A percentile compares a stretch with the other conserved stretches of the same genome.
Evolutionary conservation across 2,113 vertebrate genomes (phyloP).

Genomic region (Xiphophorus couchianus): DNA sequence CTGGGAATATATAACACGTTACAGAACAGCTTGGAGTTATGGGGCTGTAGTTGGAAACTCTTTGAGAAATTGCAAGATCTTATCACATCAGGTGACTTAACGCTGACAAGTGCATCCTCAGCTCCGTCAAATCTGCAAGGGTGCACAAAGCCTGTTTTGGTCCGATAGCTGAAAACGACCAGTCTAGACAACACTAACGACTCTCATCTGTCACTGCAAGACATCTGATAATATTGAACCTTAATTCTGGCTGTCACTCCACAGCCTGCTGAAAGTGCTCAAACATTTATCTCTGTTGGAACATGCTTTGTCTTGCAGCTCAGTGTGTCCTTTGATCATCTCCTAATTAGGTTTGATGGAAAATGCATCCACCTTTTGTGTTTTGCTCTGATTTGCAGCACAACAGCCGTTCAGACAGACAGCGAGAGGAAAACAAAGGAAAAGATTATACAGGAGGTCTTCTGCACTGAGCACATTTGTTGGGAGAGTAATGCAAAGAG

Average conservation of each 20-base stretch:
- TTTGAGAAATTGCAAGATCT: conserved; percentile 20
- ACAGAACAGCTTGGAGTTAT: conserved; percentile 19
- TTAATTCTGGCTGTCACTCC: conserved; percentile 11
- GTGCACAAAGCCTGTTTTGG: not conserved
- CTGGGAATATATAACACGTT: conserved; percentile 30
- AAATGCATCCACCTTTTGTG: conserved; percentile 24
- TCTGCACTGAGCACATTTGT: conserved; percentile 11
- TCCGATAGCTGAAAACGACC: not conserved
- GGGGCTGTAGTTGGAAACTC: conserved; percentile 23
- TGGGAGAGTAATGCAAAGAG: conserved; percentile 36
- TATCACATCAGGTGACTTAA: conserved; percentile 20
- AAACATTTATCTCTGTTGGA: conserved; percentile 15
- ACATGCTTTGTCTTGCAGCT: not conserved
- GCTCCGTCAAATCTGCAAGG: conserved; percentile 12
- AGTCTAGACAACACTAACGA: not conserved
- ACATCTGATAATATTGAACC: conserved; percentile 18
- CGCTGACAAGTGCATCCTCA: not conserved
- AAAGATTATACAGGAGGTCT: conserved; percentile 27
- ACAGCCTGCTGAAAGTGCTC: not conserved
- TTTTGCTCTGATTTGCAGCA: conserved; percentile 45
- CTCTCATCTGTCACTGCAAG: not conserved
- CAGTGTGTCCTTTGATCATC: conserved; percentile 22
- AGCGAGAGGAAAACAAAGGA: conserved; percentile 22
- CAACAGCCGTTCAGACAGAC: conserved; percentile 34
- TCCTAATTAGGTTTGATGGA: conserved; percentile 38